A percentile compares a stretch with the other conserved stretches of the same genome.
Evolutionary conservation across 2,113 vertebrate genomes (phyloP).

Genomic region (Zootoca vivipara): DNA sequence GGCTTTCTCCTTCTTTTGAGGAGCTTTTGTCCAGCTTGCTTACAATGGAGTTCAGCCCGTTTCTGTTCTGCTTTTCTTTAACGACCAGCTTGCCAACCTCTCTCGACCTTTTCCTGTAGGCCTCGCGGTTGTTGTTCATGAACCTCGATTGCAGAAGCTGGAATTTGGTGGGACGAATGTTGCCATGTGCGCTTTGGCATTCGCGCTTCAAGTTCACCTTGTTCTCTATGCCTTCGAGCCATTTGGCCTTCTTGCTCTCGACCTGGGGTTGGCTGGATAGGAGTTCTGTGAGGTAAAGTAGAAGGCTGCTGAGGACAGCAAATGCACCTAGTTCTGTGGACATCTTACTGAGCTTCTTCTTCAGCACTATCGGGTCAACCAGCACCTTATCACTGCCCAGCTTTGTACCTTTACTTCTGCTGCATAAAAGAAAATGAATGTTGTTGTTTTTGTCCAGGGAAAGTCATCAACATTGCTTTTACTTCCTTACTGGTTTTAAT

Average conservation of each 20-base stretch:
- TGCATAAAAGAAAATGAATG: conserved; percentile 78
- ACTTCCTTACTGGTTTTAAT: conserved; percentile 46
- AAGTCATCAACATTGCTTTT: conserved; percentile 39
- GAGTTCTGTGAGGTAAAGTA: conserved; percentile 76
- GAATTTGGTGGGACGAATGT: conserved; percentile 80
- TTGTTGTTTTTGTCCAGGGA: conserved; percentile 38
- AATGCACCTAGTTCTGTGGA: conserved; percentile 70
- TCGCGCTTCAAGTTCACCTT: conserved; percentile 8
- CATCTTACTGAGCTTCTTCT: conserved; percentile 78
- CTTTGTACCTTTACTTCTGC: conserved; percentile 53
- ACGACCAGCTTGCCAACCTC: conserved; percentile 84
- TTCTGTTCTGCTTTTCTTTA: conserved; percentile 67
- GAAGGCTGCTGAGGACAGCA: conserved; percentile 83
- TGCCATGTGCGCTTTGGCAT: conserved; percentile 27
- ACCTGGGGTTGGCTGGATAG: background rate
- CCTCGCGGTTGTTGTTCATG: conserved; percentile 78
- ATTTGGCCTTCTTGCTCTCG: conserved; percentile 51
- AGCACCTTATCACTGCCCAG: conserved; percentile 37
- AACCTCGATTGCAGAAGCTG: conserved; percentile 90
- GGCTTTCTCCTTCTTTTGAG: conserved; percentile 33
- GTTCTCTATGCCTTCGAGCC: conserved; percentile 43
- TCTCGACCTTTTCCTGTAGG: conserved; percentile 76
- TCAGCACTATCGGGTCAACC: conserved; percentile 74
- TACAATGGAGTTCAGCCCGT: conserved; percentile 52
- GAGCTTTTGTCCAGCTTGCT: conserved; percentile 66